These are phyloP conservation scores for Macrotis lagotis DNA, from an alignment of 2,113 vertebrate genomes.

Conservation along the genomic window DNA sequence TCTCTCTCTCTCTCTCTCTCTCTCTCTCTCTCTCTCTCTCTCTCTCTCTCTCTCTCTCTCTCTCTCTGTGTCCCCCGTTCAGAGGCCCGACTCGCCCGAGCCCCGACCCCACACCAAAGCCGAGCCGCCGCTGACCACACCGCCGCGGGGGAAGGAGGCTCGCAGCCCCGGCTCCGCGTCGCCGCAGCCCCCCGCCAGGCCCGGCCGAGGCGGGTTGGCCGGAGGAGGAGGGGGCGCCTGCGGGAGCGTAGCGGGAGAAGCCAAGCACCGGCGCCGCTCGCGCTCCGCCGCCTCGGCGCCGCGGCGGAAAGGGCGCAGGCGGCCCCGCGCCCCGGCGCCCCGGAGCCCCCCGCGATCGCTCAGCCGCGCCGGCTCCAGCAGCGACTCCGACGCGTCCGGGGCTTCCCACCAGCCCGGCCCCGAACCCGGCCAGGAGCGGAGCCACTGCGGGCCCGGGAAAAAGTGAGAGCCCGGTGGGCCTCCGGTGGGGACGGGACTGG, in stretches of 20 bases:
- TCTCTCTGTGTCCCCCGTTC: conserved; percentile 76
- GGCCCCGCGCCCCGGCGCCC: conserved; percentile 81
- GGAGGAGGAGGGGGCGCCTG: conserved; percentile 78
- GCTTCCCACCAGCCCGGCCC: conserved; percentile 80
- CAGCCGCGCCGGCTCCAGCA: conserved; percentile 88
- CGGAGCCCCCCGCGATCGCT: conserved; percentile 84
- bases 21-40: conserved; percentile 75
- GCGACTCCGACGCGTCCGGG: conserved; percentile 89
- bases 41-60: conserved; percentile 77
- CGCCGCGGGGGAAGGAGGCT: conserved; percentile 80
- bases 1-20: conserved; percentile 83
- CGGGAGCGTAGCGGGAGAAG: background rate
- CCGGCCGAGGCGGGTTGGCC: conserved; percentile 80
- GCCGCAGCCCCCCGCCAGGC: conserved; percentile 80
- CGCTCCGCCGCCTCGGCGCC: conserved; percentile 82
- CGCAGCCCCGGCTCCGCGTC: conserved; percentile 80
- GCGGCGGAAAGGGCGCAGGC: conserved; percentile 86
- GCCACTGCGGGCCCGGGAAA: conserved; percentile 85
- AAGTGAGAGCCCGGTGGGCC: conserved; percentile 84
- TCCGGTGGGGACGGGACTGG: background rate
- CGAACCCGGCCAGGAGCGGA: conserved; percentile 79
- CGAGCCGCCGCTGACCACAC: conserved; percentile 71
- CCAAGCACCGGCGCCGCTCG: conserved; percentile 76
- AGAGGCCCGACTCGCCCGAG: conserved; percentile 89
- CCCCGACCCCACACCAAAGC: conserved; percentile 82